These are phyloP conservation scores for Noctua pronuba DNA, from an alignment of 2,888 invertebrate genomes.

Conservation along the genomic window DNA sequence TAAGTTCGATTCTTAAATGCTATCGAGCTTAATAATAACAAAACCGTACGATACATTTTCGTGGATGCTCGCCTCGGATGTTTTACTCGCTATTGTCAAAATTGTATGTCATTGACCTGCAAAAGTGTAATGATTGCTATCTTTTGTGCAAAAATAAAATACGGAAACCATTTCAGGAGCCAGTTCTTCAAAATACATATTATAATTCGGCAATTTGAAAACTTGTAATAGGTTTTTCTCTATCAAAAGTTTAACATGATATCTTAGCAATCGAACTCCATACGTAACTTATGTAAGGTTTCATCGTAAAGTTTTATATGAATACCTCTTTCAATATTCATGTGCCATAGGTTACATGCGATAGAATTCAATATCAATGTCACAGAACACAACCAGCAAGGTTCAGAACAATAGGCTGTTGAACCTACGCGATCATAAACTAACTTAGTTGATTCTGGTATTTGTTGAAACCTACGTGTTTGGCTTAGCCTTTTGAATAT, in stretches of 20 bases:
- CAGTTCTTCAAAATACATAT: background rate
- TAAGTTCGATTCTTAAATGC: background rate
- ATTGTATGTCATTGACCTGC: background rate
- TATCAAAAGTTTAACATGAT: background rate
- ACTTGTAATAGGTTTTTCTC: background rate
- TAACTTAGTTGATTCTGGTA: slow-evolving; percentile 24
- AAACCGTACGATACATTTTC: background rate
- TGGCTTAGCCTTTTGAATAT: slow-evolving; percentile 2
- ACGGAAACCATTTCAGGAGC: background rate
- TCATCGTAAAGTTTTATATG: slow-evolving; percentile 13
- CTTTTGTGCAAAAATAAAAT: background rate
- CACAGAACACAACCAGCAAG: slow-evolving; percentile 27
- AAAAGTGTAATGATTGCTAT: background rate
- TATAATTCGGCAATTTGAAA: background rate
- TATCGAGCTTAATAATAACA: background rate
- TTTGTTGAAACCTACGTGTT: slow-evolving; percentile 26
- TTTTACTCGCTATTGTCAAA: background rate
- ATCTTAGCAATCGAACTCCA: slow-evolving; percentile 7
- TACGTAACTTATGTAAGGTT: slow-evolving; percentile 4
- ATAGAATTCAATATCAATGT: slow-evolving; percentile 56
- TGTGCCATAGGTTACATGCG: slow-evolving; percentile 26
- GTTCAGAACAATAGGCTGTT: slow-evolving; percentile 58
- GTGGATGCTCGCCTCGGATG: background rate
- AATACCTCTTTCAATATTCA: slow-evolving; percentile 45
- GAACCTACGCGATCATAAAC: slow-evolving; percentile 59